Evolutionary conservation across 1,140 invertebrate species (phyloP).

Genomic region (Chymomyza costata): DNA sequence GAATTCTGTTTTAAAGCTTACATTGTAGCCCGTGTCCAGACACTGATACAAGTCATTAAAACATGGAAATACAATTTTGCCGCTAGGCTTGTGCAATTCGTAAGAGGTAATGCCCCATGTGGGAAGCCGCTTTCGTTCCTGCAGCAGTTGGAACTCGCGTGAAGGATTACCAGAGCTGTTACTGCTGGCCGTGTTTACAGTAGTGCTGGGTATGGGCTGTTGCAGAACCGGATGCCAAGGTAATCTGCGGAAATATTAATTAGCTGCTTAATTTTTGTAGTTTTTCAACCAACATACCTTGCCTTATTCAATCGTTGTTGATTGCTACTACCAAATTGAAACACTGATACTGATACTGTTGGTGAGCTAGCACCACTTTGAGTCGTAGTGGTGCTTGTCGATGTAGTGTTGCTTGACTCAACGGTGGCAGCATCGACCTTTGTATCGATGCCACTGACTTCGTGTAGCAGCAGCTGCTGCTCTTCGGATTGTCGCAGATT

Average conservation of each 20-base stretch:
- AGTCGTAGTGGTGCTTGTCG: too few relatives aligned
- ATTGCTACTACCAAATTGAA: slow-evolving; percentile 56
- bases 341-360: slow-evolving; percentile 23
- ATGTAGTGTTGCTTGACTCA: slow-evolving; percentile 20
- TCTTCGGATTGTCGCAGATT: slow-evolving; percentile 66
- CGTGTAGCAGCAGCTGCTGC: slow-evolving; percentile 38
- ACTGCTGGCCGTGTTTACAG: slow-evolving; percentile 44
- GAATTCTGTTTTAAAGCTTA: slow-evolving; percentile 63
- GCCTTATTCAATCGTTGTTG: slow-evolving; percentile 20
- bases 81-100: slow-evolving; percentile 87
- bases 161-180: slow-evolving; percentile 77
- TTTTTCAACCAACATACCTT: slow-evolving; percentile 16
- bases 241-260: slow-evolving; percentile 71
- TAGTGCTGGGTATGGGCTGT: slow-evolving; percentile 82
- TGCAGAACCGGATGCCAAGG: slow-evolving; percentile 85
- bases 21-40: slow-evolving; percentile 83
- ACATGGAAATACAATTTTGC: slow-evolving; percentile 93
- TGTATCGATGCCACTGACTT: slow-evolving; percentile 15
- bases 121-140: slow-evolving; percentile 91
- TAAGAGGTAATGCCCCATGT: slow-evolving; percentile 97
- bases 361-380: slow-evolving; percentile 31
- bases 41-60: slow-evolving; percentile 89
- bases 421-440: slow-evolving; percentile 2
- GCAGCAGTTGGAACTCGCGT: slow-evolving; percentile 91
- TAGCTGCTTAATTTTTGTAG: too few relatives aligned